phyloP scores from a whole-genome alignment of 2,797 vertebrate genomes.

The Carcharodon carcharias region DNA sequence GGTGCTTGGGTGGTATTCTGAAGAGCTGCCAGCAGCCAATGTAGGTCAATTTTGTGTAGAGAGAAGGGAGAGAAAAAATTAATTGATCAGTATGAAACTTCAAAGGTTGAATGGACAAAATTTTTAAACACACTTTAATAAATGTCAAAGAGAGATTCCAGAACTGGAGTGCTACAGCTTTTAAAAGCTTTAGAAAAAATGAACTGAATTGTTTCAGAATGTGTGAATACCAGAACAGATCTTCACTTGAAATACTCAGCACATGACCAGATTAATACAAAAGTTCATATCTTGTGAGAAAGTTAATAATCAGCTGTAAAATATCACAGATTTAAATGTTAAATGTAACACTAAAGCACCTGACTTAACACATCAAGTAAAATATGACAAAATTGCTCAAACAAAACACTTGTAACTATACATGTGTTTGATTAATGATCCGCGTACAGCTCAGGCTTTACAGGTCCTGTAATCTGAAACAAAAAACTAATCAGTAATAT shows the following conservation, averaged over 20 bases:
- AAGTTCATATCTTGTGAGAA: background rate
- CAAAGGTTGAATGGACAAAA: background rate
- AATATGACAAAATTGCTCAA: background rate
- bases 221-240: background rate
- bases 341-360: background rate
- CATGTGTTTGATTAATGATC: constrained; percentile 17
- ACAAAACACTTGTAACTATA: background rate
- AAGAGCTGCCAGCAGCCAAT: background rate
- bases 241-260: background rate
- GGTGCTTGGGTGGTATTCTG: too few relatives aligned
- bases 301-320: background rate
- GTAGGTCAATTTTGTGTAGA: background rate
- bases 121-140: background rate
- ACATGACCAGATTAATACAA: background rate
- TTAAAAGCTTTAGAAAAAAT: background rate
- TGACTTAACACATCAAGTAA: background rate
- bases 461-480: constrained; percentile 30
- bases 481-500: constrained; percentile 22
- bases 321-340: background rate
- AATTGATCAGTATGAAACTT: background rate
- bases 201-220: background rate
- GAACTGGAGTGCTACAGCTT: background rate
- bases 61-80: background rate
- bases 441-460: constrained; percentile 24
- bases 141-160: background rate